Percentiles rank a stretch among this genome's conserved stretches.
Evolutionary conservation across 2,888 invertebrate species (phyloP).

Genomic region (Leptopilina drosophilae): DNA sequence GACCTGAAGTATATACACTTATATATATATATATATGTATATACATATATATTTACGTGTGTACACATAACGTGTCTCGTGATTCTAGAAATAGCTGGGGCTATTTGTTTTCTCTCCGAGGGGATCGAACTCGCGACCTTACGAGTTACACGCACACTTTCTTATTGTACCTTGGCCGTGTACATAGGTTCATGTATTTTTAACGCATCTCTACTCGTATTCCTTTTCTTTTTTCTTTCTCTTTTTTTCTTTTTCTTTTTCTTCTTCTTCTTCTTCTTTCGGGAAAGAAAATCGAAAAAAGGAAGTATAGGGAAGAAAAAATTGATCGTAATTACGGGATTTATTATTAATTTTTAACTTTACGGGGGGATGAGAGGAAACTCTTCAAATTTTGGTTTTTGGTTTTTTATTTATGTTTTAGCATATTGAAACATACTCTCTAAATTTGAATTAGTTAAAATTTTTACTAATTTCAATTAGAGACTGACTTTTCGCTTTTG

Average conservation of each 20-base stretch:
- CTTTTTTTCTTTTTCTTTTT: background rate
- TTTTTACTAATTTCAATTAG: no score
- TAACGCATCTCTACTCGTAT: constrained; percentile 1
- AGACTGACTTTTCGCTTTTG: no score
- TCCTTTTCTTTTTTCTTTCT: background rate
- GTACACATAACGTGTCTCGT: constrained; percentile 53
- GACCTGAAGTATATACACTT: constrained; percentile 5
- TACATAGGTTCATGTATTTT: constrained; percentile 14
- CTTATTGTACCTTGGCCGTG: constrained; percentile 17
- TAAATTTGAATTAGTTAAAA: no score
- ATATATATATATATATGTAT: background rate
- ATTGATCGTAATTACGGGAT: no score
- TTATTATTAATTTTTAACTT: no score
- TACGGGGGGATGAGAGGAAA: no score
- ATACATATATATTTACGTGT: constrained; percentile 41
- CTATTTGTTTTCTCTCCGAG: constrained; percentile 70
- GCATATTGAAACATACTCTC: no score
- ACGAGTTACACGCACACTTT: constrained; percentile 78
- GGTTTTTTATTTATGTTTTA: no score
- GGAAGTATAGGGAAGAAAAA: no score
- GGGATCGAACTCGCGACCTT: constrained; percentile 75
- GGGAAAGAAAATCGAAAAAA: no score
- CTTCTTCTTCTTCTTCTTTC: no score
- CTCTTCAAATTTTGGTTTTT: no score
- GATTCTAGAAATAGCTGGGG: constrained; percentile 74